Evolutionary conservation across 1,140 invertebrate genomes (phyloP), one percentile per base, ranked within the genome.

Genomic region (Sycobia sp.): DNA sequence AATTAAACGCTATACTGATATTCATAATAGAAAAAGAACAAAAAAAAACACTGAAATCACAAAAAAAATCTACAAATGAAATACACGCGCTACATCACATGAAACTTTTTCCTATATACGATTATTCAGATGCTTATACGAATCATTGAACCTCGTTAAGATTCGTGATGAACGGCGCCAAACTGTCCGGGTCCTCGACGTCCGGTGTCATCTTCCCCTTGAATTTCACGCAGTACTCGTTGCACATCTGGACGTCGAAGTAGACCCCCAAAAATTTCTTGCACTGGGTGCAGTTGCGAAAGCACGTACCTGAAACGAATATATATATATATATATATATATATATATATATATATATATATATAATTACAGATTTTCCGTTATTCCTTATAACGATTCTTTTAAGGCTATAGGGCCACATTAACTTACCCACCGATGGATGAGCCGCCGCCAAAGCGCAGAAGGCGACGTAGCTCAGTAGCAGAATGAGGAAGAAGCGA

Each of bases 221-320:
- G 74, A 88, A 90, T 72, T 91, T 89, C 41, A 93, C 83, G 72
- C 92, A 94, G 59, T 87, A 86, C 68, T 93, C 89, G 0, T 91
- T 92, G 72, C 92, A 95, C 0, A 89, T 84, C 50, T 90, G 86
- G 0, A 91, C 92, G 68, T 93, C 88, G 75, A 95, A 95, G 81
- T 91, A 93, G 0, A 86, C 85, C 0, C 91, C 91, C 66, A 91
- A 89, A 87, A 93, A 93, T 73, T 91, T 91, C 74, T 91, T 92
- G 78, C 92, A 94, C 72, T 93, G 91, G 0, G 90, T 91, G 72
- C 92, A 95, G 77, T 94, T 95, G 67, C 91, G 87, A 39, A 93
- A 88, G 74, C 91, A 93, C 25, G 90, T 82, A 34, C 87, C 87
- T 78, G 71, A 18, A 66, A 25, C 3, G 55, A 27, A 38, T 36